These are phyloP conservation scores for Eurois occulta DNA, from an alignment of 2,888 invertebrate species.

Conservation along the genomic window DNA sequence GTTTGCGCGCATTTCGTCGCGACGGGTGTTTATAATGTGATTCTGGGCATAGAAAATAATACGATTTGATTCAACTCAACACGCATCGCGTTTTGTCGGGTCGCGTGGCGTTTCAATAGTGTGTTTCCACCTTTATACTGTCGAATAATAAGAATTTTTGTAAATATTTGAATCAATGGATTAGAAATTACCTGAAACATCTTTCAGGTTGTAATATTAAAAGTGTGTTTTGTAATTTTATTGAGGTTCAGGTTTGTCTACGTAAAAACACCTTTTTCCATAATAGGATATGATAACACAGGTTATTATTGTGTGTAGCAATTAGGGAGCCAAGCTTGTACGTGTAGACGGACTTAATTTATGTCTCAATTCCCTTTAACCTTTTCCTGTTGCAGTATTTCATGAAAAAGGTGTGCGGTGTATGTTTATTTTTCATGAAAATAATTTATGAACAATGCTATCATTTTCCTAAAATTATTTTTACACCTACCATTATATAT, in stretches of 20 bases:
- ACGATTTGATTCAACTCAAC: too few relatives aligned
- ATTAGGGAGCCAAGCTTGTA: background rate
- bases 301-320: background rate
- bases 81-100: too few relatives aligned
- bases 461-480: background rate
- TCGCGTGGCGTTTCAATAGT: too few relatives aligned
- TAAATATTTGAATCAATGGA: background rate
- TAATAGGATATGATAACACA: background rate
- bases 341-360: constrained; percentile 11
- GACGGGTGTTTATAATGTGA: too few relatives aligned
- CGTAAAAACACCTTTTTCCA: background rate
- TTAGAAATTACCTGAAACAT: background rate
- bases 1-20: too few relatives aligned
- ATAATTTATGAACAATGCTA: background rate
- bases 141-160: background rate
- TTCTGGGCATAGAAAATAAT: too few relatives aligned
- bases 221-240: background rate
- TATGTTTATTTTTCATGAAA: background rate
- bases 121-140: too few relatives aligned
- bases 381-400: background rate
- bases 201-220: background rate
- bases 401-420: background rate
- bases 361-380: constrained; percentile 2
- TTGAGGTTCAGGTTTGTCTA: background rate
- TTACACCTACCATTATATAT: background rate